Evolutionary conservation across 2,797 vertebrate genomes (phyloP), one percentile per base, ranked within the genome.

Genomic region (Poeciliopsis turneri): DNA sequence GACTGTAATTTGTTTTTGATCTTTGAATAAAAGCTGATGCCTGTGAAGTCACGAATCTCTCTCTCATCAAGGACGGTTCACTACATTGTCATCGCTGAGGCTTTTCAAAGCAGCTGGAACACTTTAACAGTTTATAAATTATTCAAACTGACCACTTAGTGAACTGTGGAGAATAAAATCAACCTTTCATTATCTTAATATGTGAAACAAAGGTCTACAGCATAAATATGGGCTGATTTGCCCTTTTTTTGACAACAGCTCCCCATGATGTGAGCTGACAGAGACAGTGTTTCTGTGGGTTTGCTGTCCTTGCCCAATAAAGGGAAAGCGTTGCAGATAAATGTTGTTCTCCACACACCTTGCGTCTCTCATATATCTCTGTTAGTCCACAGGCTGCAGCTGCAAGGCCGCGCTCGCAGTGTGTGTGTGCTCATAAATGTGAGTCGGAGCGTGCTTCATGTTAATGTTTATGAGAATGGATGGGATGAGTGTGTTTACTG

Each of bases 281-380:
- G 78, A 8, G 43, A 36, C 20, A 72, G 66, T 43, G 78, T 70
- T 78, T 75, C 61, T 80, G 85, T 71, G 57, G 82, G 79, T 78
- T 23, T 47, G 78, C 83, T 89, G 89, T 92, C 88, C 89, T 87
- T 85, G 92, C 89, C 89, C 88, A 87, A 81, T 81, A 86, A 89
- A 85, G 82, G 36, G 61, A 82, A 33, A 39, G 68, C 15, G 57
- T 46, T 57, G 53, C 73, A 86, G 93, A 93, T 89, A 87, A 92
- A 93, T 92, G 90, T 83, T 90, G 82, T 87, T 91, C 87, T 90
- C 84, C 87, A 81, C 90, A 80, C 87, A 70, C 79, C 84, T 53
- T 36, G 77, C 84, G 16, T 75, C 87, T 39, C 86, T 90, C 94
- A 93, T 93, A 94, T 86, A 91, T 94, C 94, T 94, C 83, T 77